A percentile compares a stretch with the other conserved stretches of the same genome.
phyloP scores from a whole-genome alignment of 2,113 vertebrate genomes.

The Phocoena sinus region DNA sequence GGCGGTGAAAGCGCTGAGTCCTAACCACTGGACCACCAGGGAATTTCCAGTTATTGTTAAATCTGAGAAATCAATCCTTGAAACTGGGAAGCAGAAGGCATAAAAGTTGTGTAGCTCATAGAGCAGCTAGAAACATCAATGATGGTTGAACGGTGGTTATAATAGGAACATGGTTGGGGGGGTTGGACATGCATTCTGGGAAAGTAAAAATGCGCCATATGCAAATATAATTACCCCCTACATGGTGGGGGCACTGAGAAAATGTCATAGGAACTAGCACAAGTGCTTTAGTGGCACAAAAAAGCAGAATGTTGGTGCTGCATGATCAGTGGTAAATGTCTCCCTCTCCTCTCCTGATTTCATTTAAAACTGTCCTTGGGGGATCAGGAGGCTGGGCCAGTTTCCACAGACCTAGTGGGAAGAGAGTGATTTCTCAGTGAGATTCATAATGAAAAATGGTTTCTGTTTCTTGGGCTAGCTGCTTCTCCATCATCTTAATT shows the following conservation, averaged over 20 bases:
- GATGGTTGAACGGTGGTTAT: not conserved
- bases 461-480: conserved; percentile 29
- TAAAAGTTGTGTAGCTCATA: not conserved
- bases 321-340: not conserved
- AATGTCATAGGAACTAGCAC: not conserved
- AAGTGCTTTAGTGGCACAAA: not conserved
- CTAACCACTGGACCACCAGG: too few relatives aligned
- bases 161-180: not conserved
- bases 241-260: not conserved
- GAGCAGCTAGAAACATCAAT: not conserved
- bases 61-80: not conserved
- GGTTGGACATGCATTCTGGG: not conserved
- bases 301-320: not conserved
- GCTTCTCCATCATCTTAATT: conserved; percentile 37
- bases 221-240: not conserved
- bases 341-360: not conserved
- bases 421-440: conserved; percentile 34
- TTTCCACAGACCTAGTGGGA: not conserved
- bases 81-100: not conserved
- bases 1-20: too few relatives aligned
- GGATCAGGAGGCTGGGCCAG: not conserved
- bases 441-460: conserved; percentile 47
- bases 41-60: not conserved
- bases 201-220: not conserved
- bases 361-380: not conserved